phyloP scores from a whole-genome alignment of 1,140 invertebrate species.

The Aphidius gifuensis region DNA sequence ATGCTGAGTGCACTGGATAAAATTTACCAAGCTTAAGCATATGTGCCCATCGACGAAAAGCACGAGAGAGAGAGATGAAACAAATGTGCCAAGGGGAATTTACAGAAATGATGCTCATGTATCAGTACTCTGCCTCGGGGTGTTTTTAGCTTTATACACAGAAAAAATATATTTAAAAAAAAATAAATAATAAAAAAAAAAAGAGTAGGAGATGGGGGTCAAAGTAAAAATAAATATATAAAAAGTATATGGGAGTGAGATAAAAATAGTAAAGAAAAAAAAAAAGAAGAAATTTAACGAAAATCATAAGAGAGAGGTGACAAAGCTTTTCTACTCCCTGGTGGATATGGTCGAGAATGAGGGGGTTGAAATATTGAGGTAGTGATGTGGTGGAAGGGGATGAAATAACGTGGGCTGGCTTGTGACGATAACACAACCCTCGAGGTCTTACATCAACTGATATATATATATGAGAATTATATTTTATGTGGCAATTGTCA shows the following conservation, averaged over 20 bases:
- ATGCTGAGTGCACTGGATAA: conserved; percentile 4
- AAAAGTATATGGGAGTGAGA: conserved; percentile 1
- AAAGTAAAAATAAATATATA: background rate
- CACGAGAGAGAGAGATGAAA: background rate
- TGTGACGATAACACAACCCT: conserved; percentile 32
- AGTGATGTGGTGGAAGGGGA: conserved; percentile 1
- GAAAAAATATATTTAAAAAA: conserved; percentile 9
- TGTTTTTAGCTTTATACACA: background rate
- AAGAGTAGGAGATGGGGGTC: background rate
- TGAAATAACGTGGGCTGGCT: conserved; percentile 35
- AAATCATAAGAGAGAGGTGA: conserved; percentile 3
- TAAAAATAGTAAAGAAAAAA: conserved; percentile 7
- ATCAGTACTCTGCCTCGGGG: conserved; percentile 22
- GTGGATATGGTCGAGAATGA: background rate
- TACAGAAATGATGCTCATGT: conserved; percentile 24
- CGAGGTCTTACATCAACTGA: conserved; percentile 31
- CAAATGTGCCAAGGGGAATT: conserved; percentile 4
- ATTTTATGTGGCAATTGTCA: conserved; percentile 20
- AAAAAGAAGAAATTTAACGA: background rate
- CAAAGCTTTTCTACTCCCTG: conserved; percentile 4
- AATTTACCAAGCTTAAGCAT: conserved; percentile 15
- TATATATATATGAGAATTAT: conserved; percentile 24
- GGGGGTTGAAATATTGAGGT: background rate
- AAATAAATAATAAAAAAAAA: conserved; percentile 2
- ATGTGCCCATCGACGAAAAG: conserved; percentile 4